Evolutionary conservation across 2,113 vertebrate species (phyloP).

Genomic region (Murina feae): DNA sequence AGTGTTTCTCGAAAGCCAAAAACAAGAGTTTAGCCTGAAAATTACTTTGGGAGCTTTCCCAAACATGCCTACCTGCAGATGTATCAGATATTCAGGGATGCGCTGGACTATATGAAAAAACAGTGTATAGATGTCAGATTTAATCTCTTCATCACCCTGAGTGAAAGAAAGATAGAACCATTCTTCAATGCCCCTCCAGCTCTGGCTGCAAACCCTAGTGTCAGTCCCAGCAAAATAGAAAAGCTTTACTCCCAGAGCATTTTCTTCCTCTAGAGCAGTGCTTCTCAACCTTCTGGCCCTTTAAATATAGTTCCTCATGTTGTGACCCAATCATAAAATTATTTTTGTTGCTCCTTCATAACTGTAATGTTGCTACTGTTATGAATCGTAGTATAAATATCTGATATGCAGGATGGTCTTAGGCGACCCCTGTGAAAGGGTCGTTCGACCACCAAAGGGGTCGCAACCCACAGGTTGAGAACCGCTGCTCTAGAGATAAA

Average conservation of each 20-base stretch:
- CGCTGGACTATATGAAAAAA: constrained; percentile 96
- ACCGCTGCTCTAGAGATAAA: neutral
- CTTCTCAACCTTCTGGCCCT: too few species aligned
- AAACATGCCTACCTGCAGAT: constrained; percentile 87
- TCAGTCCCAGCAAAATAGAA: neutral
- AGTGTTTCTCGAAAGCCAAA: neutral
- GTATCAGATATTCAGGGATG: constrained; percentile 94
- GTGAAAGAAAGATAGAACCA: constrained; percentile 61
- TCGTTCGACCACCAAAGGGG: too few species aligned
- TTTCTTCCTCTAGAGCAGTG: neutral
- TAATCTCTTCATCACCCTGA: constrained; percentile 90
- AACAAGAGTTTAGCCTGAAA: neutral
- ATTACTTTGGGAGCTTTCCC: neutral
- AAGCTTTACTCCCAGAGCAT: neutral
- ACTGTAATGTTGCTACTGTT: too few species aligned
- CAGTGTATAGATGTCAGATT: constrained; percentile 91
- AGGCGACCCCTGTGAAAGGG: too few species aligned
- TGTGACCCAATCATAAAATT: too few species aligned
- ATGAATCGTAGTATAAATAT: too few species aligned
- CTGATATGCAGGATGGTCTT: too few species aligned
- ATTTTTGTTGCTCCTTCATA: too few species aligned
- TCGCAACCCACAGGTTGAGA: too few species aligned
- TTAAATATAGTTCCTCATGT: too few species aligned
- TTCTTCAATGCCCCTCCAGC: neutral
- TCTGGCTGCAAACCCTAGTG: neutral